These are phyloP conservation scores for Drosophila aldrichi DNA, from an alignment of 2,888 invertebrate genomes.

Conservation along the genomic window DNA sequence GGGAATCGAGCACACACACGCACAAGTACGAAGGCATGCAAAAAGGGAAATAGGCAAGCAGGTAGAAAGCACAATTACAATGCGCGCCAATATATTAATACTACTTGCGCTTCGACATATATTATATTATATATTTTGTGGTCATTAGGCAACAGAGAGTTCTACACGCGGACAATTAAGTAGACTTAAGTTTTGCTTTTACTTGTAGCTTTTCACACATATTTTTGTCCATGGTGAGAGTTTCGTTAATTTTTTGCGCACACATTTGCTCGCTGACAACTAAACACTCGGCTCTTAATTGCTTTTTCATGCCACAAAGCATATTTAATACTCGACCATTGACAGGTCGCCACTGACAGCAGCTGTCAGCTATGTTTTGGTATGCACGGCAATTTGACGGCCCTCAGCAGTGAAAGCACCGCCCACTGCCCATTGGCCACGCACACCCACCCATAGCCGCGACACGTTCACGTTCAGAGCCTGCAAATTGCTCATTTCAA, in stretches of 20 bases:
- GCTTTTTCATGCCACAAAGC: slow-evolving; percentile 76
- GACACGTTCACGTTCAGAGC: slow-evolving; percentile 48
- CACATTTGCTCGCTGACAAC: slow-evolving; percentile 20
- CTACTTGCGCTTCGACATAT: too few species aligned
- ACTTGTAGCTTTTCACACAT: not conserved
- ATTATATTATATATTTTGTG: too few species aligned
- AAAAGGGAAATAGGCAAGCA: too few species aligned
- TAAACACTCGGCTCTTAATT: slow-evolving; percentile 66
- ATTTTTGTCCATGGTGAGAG: not conserved
- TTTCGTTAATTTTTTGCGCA: slow-evolving; percentile 8
- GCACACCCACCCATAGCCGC: not conserved
- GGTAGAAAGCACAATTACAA: too few species aligned
- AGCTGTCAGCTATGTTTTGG: slow-evolving; percentile 74
- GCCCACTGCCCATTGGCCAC: not conserved
- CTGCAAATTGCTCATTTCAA: slow-evolving; percentile 82
- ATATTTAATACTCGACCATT: slow-evolving; percentile 72
- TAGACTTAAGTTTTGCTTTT: not conserved
- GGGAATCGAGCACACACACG: too few species aligned
- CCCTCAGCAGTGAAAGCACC: slow-evolving; percentile 14
- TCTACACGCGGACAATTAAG: not conserved
- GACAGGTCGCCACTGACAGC: slow-evolving; percentile 73
- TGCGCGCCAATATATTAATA: too few species aligned
- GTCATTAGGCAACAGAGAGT: not conserved
- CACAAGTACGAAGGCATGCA: too few species aligned
- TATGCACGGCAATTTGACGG: slow-evolving; percentile 59